These are phyloP conservation scores for Tychaedon coryphoeus DNA, from an alignment of 2,113 vertebrate genomes.

Conservation along the genomic window DNA sequence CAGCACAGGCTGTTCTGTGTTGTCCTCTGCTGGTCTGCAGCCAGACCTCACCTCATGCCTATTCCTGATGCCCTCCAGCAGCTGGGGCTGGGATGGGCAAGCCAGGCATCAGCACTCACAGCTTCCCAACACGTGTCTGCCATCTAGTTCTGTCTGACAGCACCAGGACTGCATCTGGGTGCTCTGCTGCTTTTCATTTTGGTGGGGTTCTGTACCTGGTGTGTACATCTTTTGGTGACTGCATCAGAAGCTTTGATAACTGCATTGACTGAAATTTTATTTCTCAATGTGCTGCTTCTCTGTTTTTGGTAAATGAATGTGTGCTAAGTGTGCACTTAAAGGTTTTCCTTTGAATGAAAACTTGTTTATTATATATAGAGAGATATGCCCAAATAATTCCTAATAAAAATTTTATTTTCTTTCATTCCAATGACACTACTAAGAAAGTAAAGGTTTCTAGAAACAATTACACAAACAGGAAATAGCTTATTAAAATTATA, in stretches of 20 bases:
- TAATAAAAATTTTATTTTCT: neutral
- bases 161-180: accelerated
- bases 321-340: neutral
- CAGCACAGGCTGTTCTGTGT: neutral
- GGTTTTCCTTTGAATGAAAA: neutral
- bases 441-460: neutral
- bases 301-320: neutral
- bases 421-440: neutral
- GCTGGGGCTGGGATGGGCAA: neutral
- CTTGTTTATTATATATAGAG: neutral
- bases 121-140: accelerated
- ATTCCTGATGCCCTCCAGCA: neutral
- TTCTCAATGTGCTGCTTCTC: neutral
- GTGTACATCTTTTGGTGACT: accelerated
- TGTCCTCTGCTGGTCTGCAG: neutral
- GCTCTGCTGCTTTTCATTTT: neutral
- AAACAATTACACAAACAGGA: neutral
- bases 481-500: neutral
- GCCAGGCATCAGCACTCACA: neutral
- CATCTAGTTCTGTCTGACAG: accelerated
- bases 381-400: neutral
- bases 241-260: neutral
- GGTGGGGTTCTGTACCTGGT: neutral
- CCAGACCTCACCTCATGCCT: neutral
- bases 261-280: neutral